phyloP scores from a whole-genome alignment of 2,888 invertebrate genomes.

The Tethea ocularis region DNA sequence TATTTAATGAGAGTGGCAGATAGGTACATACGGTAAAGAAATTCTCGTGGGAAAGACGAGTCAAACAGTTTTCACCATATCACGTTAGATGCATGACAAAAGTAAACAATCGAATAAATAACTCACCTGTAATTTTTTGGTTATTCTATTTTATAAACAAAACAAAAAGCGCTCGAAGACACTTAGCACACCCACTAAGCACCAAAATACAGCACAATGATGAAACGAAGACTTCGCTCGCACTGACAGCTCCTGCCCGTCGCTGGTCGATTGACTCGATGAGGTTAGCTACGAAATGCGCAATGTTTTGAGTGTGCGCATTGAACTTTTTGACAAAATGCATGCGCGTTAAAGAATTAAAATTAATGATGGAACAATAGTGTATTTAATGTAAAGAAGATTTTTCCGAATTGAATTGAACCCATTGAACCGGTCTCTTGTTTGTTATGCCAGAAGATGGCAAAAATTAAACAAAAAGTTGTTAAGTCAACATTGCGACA shows the following conservation, averaged over 20 bases:
- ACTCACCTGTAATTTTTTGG: conserved; percentile 68
- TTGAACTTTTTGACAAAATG: conserved; percentile 65
- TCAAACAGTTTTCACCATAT: neutral
- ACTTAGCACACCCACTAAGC: conserved; percentile 73
- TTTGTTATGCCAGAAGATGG: too few species aligned
- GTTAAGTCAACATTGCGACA: neutral
- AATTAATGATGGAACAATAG: neutral
- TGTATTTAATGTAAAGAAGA: neutral
- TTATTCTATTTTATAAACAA: conserved; percentile 59
- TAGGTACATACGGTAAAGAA: too few species aligned
- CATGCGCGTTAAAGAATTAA: conserved; percentile 64
- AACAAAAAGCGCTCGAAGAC: conserved; percentile 61
- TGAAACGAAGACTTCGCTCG: conserved; percentile 58
- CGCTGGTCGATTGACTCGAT: conserved; percentile 74
- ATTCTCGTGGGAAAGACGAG: too few species aligned
- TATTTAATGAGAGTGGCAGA: neutral
- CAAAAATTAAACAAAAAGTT: too few species aligned
- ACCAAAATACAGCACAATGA: conserved; percentile 75
- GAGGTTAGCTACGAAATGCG: conserved; percentile 78
- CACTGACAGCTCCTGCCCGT: conserved; percentile 57
- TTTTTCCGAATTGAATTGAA: too few species aligned
- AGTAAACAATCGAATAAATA: conserved; percentile 9
- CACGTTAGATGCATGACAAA: conserved; percentile 6
- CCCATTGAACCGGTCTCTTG: too few species aligned
- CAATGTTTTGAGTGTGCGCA: conserved; percentile 83